These are phyloP conservation scores for Neosilurus hyrtlii DNA, from an alignment of 2,797 vertebrate species.

Conservation along the genomic window DNA sequence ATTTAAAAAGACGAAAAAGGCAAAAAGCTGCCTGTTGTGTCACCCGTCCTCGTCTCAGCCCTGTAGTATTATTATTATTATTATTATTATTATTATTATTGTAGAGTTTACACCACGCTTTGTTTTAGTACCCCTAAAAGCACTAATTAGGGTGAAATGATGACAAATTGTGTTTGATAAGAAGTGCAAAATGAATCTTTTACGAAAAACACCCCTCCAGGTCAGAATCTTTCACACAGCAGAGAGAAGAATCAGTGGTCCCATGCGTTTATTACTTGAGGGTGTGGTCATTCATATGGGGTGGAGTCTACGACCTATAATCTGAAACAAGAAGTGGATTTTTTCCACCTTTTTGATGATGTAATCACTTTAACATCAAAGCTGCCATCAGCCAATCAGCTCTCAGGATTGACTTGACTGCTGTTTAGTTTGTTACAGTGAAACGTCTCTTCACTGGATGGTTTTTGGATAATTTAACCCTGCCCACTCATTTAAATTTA, in stretches of 20 bases:
- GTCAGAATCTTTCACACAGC: background rate
- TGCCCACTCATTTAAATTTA: background rate
- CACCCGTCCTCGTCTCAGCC: background rate
- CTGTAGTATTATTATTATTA: background rate
- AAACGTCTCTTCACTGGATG: background rate
- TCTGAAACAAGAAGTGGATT: background rate
- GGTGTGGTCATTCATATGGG: background rate
- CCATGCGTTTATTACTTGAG: background rate
- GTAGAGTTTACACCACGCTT: background rate
- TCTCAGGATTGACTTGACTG: background rate
- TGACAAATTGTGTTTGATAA: background rate
- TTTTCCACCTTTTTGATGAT: background rate
- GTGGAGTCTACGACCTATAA: too few species aligned
- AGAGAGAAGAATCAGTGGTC: background rate
- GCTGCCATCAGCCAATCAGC: background rate
- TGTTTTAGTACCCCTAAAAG: background rate
- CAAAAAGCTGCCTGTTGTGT: background rate
- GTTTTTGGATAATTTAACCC: background rate
- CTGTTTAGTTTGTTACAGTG: background rate
- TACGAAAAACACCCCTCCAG: background rate
- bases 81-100: too few species aligned
- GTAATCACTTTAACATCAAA: background rate
- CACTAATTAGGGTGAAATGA: background rate
- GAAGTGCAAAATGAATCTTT: background rate
- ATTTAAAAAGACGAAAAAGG: background rate